A percentile compares a stretch with the other conserved stretches of the same genome.
Conservation (phyloP, 2,113 vertebrate species). For the Psammodynastes pulverulentus region DNA sequence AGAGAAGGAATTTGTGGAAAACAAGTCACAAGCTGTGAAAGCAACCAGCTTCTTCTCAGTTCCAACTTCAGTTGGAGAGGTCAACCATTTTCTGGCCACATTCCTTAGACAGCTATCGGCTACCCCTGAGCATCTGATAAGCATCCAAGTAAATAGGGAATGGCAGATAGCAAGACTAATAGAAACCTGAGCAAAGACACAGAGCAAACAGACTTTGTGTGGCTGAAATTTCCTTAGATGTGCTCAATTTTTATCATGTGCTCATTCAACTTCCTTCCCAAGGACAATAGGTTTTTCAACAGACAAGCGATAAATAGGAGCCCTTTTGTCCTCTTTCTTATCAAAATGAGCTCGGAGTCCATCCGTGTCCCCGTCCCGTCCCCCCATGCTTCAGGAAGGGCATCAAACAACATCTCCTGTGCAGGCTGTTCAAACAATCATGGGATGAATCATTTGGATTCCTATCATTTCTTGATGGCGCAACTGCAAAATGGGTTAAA, state of each 20-base stretch:
- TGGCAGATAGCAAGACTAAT: constrained; percentile 9
- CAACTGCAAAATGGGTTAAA: constrained; percentile 43
- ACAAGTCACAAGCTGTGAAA: constrained; percentile 8
- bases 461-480: constrained; percentile 64
- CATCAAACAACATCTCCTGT: constrained; percentile 58
- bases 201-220: neutral
- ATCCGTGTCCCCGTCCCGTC: too few species aligned
- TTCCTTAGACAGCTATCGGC: constrained; percentile 18
- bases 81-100: neutral
- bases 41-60: neutral
- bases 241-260: constrained; percentile 38
- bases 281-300: constrained; percentile 58
- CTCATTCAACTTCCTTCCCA: constrained; percentile 44
- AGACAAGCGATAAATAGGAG: constrained; percentile 56
- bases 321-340: constrained; percentile 58
- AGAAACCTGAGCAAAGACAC: neutral
- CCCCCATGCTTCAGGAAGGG: constrained; percentile 41
- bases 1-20: constrained; percentile 19
- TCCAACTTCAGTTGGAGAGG: neutral
- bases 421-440: constrained; percentile 52
- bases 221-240: neutral
- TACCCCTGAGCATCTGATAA: constrained; percentile 8
- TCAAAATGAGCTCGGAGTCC: constrained; percentile 48
- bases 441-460: constrained; percentile 64
- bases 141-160: neutral